Evolutionary conservation across 2,113 vertebrate genomes (phyloP), one percentile per base, ranked within the genome.

Genomic region (Sterrhoptilus dennistouni): DNA sequence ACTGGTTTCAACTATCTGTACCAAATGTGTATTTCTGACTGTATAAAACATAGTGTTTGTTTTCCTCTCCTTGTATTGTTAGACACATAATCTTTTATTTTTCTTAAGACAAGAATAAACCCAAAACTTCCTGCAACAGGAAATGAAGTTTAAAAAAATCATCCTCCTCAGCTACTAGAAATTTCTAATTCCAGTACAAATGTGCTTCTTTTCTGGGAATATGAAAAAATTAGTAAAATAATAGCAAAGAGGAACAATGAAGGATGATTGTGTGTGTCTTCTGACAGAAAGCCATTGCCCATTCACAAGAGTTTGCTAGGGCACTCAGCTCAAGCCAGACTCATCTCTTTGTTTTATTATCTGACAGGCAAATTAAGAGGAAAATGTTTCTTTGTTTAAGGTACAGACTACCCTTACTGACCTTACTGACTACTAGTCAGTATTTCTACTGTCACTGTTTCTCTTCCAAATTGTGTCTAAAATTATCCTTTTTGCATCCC

Each of bases 201-300:
- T 28, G 28, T 53, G 2, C 3, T 91, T 10, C 11, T 87, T 76
- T 70, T 71, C 68, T 82, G 29, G 20, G 35, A 91, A 82, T 83
- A 61, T 27, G 59, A 94, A 86, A 16, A n/a, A 81, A 79, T 88
- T 92, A 94, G 19, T 44, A 84, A 89, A 87, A 70, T 61, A 89
- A 79, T 47, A 86, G 57, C 47, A 89, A 91, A 81, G 11, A 21
- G 9, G 6, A 35, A 60, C 4, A 56, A 53, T 16, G 63, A 78
- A 89, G 68, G 42, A 28, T 52, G 19, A 24, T 5, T 45, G 1
- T 29, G 40, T 38, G 28, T 60, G 12, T 33, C 33, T 21, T 85
- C 64, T 84, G 60, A 83, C 56, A 91, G 44, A 90, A 95, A 61
- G 50, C 50, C 17, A 28, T 82, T 90, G n/a, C 5, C 23, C 11